phyloP scores from a whole-genome alignment of 2,113 vertebrate species.

The Pseudorasbora parva region DNA sequence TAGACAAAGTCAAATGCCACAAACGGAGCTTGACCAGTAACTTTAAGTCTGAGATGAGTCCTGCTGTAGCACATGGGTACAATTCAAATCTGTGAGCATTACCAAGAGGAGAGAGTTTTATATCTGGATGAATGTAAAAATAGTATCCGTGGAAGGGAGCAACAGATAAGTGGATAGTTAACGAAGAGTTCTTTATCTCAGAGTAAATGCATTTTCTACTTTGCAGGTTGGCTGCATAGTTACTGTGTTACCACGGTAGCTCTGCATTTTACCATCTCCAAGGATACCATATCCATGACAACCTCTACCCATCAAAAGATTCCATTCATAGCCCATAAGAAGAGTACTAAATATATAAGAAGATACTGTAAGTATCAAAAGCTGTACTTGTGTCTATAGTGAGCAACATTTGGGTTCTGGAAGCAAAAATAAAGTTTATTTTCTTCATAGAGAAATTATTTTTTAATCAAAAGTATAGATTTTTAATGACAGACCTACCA shows the following conservation, averaged over 20 bases:
- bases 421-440: neutral
- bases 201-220: neutral
- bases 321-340: constrained; percentile 31
- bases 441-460: neutral
- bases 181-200: neutral
- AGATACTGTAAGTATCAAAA: neutral
- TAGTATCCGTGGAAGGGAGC: constrained; percentile 12
- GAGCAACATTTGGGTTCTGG: neutral
- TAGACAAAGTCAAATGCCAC: neutral
- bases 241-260: constrained; percentile 46
- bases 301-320: constrained; percentile 38
- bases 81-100: neutral
- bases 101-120: neutral
- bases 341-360: neutral
- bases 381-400: constrained; percentile 7
- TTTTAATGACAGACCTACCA: neutral
- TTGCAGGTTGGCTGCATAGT: constrained; percentile 35
- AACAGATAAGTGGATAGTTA: constrained; percentile 5
- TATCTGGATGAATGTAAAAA: neutral
- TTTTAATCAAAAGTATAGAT: neutral
- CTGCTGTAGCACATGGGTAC: neutral
- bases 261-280: constrained; percentile 52
- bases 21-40: neutral
- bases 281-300: constrained; percentile 61
- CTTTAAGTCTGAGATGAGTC: neutral